Percentiles rank a stretch among this genome's conserved stretches.
Evolutionary conservation across 2,888 invertebrate species (phyloP).

Genomic region (Alcis repandata): DNA sequence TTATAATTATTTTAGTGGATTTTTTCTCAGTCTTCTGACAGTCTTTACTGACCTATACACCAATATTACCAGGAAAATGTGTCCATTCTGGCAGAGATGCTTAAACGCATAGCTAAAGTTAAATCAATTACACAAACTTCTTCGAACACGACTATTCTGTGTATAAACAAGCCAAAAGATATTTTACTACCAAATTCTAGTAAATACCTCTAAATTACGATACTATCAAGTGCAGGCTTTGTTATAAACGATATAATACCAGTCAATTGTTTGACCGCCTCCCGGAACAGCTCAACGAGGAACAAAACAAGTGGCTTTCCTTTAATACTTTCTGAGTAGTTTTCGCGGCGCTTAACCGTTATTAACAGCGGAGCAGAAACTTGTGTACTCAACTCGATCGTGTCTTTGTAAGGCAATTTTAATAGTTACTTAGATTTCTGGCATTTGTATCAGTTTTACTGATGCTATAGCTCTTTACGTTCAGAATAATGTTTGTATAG

Average conservation of each 20-base stretch:
- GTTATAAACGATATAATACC: conserved; percentile 1
- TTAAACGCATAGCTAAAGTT: too few relatives aligned
- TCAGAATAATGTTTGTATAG: too few relatives aligned
- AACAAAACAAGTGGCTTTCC: conserved; percentile 25
- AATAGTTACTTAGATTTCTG: neutral
- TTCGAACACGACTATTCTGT: too few relatives aligned
- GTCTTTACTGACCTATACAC: too few relatives aligned
- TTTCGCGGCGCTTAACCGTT: conserved; percentile 17
- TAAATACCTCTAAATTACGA: too few relatives aligned
- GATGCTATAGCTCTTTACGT: too few relatives aligned
- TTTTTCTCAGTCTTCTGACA: too few relatives aligned
- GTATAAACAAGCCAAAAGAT: too few relatives aligned
- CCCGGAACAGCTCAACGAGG: conserved; percentile 7
- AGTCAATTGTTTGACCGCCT: conserved; percentile 14
- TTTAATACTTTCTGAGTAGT: conserved; percentile 33
- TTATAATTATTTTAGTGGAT: too few relatives aligned
- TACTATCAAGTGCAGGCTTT: neutral
- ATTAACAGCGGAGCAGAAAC: conserved; percentile 26
- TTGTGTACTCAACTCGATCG: conserved; percentile 23
- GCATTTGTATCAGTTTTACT: neutral
- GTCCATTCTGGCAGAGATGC: too few relatives aligned
- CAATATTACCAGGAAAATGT: too few relatives aligned
- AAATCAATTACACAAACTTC: too few relatives aligned
- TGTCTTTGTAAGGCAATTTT: conserved; percentile 8
- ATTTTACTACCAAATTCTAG: neutral